These are phyloP conservation scores for Pseudonaja textilis DNA, from an alignment of 2,113 vertebrate species.

Conservation along the genomic window DNA sequence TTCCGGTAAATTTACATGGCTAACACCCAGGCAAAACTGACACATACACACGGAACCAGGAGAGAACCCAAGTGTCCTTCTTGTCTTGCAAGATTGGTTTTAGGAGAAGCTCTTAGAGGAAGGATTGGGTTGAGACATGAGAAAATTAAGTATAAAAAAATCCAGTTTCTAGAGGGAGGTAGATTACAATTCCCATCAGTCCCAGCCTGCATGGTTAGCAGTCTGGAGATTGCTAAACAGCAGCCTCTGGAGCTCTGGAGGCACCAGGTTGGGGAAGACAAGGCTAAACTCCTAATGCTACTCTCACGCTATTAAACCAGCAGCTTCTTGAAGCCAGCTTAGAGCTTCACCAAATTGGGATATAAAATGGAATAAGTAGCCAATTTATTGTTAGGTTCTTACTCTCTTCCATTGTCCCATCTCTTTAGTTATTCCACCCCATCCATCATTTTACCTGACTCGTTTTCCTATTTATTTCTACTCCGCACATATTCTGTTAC, in stretches of 20 bases:
- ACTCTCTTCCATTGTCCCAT: too few species aligned
- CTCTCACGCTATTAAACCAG: background rate
- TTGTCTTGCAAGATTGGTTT: background rate
- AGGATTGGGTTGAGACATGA: background rate
- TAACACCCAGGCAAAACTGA: background rate
- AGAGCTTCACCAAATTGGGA: background rate
- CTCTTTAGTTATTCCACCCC: background rate
- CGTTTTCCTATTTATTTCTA: background rate
- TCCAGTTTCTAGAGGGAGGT: background rate
- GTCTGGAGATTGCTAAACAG: background rate
- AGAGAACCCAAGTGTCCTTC: background rate
- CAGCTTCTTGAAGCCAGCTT: background rate
- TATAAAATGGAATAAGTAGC: background rate
- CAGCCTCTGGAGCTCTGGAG: background rate
- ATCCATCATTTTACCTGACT: background rate
- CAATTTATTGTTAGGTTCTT: background rate
- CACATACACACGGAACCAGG: background rate
- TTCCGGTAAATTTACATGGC: background rate
- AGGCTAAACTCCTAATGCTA: background rate
- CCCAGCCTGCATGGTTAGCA: background rate
- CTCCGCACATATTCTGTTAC: background rate
- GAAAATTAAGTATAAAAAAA: background rate
- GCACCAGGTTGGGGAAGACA: background rate
- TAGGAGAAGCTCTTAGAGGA: background rate
- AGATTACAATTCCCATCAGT: background rate